Conservation (phyloP, 2,797 vertebrate species). For the Siniperca undulata region DNA sequence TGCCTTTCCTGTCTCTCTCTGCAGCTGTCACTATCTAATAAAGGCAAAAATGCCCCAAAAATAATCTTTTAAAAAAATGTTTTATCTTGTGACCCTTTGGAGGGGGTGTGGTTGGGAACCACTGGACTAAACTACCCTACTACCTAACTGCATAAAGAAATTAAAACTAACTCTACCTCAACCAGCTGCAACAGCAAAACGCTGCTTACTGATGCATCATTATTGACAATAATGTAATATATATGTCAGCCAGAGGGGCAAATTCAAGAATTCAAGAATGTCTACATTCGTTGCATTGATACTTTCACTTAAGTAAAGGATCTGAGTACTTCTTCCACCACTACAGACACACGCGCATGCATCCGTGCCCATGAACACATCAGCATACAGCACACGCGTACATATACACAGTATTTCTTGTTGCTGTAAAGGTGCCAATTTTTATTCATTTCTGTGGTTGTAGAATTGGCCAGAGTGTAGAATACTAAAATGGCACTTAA, state of each 20-base stretch:
- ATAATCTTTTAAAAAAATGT: too few relatives aligned
- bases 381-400: neutral
- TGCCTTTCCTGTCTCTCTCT: too few relatives aligned
- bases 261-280: neutral
- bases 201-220: neutral
- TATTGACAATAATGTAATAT: neutral
- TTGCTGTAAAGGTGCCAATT: neutral
- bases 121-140: neutral
- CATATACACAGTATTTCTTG: constrained; percentile 2
- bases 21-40: too few relatives aligned
- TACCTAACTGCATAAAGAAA: neutral
- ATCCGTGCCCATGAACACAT: neutral
- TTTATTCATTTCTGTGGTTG: neutral
- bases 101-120: neutral
- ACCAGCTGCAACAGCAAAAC: neutral
- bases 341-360: neutral
- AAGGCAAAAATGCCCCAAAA: too few relatives aligned
- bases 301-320: neutral
- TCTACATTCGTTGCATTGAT: neutral
- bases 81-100: neutral
- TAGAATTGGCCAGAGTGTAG: neutral
- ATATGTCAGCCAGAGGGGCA: neutral
- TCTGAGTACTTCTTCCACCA: neutral
- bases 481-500: neutral
- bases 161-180: neutral